Evolutionary conservation across 1,140 invertebrate genomes (phyloP).

Genomic region (Papilio polytes): DNA sequence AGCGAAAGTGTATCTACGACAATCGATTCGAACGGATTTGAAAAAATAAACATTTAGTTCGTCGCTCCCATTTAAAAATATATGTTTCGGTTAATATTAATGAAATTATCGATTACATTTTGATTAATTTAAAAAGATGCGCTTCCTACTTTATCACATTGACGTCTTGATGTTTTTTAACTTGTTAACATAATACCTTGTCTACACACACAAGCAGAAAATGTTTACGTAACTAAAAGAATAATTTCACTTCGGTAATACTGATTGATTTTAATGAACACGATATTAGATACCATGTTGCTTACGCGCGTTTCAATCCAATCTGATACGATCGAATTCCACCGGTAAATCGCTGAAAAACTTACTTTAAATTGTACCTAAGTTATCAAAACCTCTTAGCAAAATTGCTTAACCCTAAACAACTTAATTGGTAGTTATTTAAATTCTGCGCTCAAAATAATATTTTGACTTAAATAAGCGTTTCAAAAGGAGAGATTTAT

Average conservation of each 20-base stretch:
- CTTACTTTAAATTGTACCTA: no score
- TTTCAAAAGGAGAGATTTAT: background rate
- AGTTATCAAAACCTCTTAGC: no score
- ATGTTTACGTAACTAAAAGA: conserved; percentile 28
- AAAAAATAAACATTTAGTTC: conserved; percentile 7
- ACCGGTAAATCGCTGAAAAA: no score
- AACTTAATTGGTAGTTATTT: no score
- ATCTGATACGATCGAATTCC: no score
- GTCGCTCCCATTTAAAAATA: conserved; percentile 31
- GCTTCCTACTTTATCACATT: conserved; percentile 41
- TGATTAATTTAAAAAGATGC: conserved; percentile 40
- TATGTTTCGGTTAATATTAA: conserved; percentile 38
- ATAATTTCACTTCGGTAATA: conserved; percentile 35
- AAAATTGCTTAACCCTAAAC: no score
- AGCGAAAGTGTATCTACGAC: conserved; percentile 64
- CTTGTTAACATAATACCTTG: conserved; percentile 40
- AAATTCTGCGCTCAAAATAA: no score
- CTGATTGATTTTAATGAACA: conserved; percentile 23
- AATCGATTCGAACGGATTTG: conserved; percentile 2
- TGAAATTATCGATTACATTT: conserved; percentile 32
- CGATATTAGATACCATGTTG: background rate
- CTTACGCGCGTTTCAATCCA: no score
- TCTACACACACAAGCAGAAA: background rate
- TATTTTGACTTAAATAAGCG: background rate
- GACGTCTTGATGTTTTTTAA: conserved; percentile 23